Base-by-base conservation (phyloP, 2,888 invertebrate species). In the Eupithecia abbreviata region DNA sequence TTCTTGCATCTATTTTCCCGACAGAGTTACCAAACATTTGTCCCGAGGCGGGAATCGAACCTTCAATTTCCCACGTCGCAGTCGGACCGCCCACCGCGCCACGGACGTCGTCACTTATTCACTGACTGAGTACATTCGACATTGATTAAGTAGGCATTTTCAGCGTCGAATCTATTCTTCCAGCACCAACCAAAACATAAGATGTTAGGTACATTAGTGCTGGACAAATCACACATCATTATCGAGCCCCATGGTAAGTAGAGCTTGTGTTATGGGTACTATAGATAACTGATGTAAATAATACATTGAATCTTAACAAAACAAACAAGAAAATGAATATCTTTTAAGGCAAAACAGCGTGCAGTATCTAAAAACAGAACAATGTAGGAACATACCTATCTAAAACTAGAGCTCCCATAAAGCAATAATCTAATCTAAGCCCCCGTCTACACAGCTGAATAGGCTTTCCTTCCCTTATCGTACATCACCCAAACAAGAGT, bases 381-480 rank as follows among this genome's bases (percentile, higher is more conserved):
- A 65, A 41, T 9, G 62, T 55, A 55, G 6, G n/a, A 41, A 65
- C 62, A 12, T 65, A 65, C 13, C 41, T 41, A 66, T 10, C 1
- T 58, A 18, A 18, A 58, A 58, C 58, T 58, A 18, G 62, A 62
- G 62, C 30, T 30, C 62, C 43, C 67, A 68, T 68, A 68, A 45
- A 68, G 67, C 43, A 15, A 68, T 68, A 68, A 68, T 68, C 45
- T 68, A 68, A 68, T 68, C 67, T 68, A 42, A 68, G 67, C 69
- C 18, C 42, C 67, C 43, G 18, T 47, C 69, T 62, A 62, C 41
- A 66, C 66, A 66, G 66, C 66, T 69, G 69, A 69, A 69, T 69
- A 69, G 69, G 69, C 69, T 69, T 69, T 47, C 69, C 69, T 47
- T 69, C 47, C 69, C 47, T 69, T 69, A 69, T 69, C 69, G 47